Evolutionary conservation across 1,140 invertebrate species (phyloP), one percentile per base, ranked within the genome.

Genomic region (Caligus rogercresseyi): DNA sequence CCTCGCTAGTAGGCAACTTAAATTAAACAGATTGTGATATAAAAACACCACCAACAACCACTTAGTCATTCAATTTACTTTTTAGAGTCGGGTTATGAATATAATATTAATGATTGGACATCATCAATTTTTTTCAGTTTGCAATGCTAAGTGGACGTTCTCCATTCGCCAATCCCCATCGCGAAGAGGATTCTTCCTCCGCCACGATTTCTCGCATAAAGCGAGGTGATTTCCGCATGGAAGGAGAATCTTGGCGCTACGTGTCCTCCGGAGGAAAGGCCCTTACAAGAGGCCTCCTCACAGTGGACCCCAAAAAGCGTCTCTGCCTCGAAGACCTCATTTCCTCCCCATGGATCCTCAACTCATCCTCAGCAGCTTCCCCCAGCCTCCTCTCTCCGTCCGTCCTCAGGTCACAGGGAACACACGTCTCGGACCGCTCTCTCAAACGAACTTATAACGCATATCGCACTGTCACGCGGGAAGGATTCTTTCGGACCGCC

Each of bases 61-160:
- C n/a, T n/a, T n/a, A n/a, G n/a, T n/a, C n/a, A 16, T n/a, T 53
- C 7, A 18, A 52, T 19, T 54, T 63, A 31, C 15, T 19, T 26
- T 63, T 21, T 63, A 56, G 20, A 19, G 14, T 19, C 25, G 21
- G 23, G 2, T 43, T 64, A 52, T 31, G 16, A 4, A 51, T 62
- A 54, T 54, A 66, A 52, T n/a, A 66, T 60, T 16, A 65, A 24
- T 21, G 7, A 19, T 64, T n/a, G 7, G 7, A 43, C n/a, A 43
- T 43, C 31, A 11, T 43, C 7, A 43, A 43, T 66, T 53, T 67
- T 25, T 74, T 77, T 54, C 72, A 82, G 78, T 93, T 89, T 70
- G 87, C 85, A 4, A 88, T 94, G 83, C 70, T 95, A 7, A 84
- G 83, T 67, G 88, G 88, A 0, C 80, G 81, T 66, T 85, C 84